phyloP scores from a whole-genome alignment of 2,888 invertebrate species.

The Elmis aenea region DNA sequence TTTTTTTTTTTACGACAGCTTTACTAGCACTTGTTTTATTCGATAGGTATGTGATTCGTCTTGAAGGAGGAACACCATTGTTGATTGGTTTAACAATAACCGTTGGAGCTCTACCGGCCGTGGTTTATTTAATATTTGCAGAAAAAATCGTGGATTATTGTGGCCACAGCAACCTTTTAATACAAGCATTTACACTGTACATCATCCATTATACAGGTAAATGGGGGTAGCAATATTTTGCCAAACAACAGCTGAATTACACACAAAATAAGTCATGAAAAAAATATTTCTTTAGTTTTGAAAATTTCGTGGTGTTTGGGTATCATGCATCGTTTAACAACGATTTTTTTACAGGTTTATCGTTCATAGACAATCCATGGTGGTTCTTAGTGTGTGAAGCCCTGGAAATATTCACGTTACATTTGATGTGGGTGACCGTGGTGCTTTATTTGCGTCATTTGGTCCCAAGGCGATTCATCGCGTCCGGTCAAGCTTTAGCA shows the following conservation, averaged over 20 bases:
- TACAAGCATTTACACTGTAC: constrained; percentile 76
- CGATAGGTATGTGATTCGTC: constrained; percentile 61
- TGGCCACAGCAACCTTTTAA: constrained; percentile 76
- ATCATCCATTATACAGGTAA: constrained; percentile 69
- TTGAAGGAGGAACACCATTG: constrained; percentile 50
- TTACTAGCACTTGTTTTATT: no score
- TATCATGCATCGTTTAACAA: no score
- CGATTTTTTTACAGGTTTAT: constrained; percentile 51
- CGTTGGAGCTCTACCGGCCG: constrained; percentile 63
- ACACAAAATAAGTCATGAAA: no score
- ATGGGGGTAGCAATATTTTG: no score
- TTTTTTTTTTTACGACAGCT: no score
- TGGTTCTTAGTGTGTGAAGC: constrained; percentile 66
- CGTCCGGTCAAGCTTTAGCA: constrained; percentile 72
- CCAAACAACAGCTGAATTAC: no score
- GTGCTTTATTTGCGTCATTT: constrained; percentile 77
- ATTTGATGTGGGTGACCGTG: constrained; percentile 74
- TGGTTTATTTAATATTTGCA: constrained; percentile 69
- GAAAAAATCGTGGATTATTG: constrained; percentile 80
- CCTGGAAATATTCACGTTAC: constrained; percentile 70
- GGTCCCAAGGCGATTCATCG: constrained; percentile 69
- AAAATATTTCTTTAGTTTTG: no score
- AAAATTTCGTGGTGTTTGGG: no score
- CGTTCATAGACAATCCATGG: constrained; percentile 55
- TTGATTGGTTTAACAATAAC: constrained; percentile 63